phyloP scores from a whole-genome alignment of 2,888 invertebrate species.

The Metalampra italica region DNA sequence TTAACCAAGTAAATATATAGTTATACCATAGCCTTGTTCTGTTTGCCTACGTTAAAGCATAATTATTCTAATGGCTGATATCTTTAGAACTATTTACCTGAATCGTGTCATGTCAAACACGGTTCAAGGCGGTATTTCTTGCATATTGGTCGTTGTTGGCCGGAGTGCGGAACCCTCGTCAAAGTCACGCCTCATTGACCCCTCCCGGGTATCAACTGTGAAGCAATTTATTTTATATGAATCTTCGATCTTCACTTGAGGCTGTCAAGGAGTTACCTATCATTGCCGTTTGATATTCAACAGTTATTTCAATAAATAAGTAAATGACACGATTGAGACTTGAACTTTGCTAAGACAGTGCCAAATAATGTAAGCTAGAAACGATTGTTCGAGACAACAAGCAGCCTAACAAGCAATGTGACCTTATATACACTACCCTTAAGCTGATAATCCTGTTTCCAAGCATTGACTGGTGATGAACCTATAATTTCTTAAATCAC shows the following conservation, averaged over 20 bases:
- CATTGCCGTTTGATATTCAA: slow-evolving; percentile 26
- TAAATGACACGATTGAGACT: not conserved
- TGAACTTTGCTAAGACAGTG: too few species aligned
- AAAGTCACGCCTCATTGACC: slow-evolving; percentile 74
- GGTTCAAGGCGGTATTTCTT: slow-evolving; percentile 52
- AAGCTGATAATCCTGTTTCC: too few species aligned
- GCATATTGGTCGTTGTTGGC: slow-evolving; percentile 55
- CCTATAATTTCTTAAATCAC: too few species aligned
- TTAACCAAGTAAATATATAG: too few species aligned
- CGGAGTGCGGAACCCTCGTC: slow-evolving; percentile 58
- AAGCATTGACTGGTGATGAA: too few species aligned
- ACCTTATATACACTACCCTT: too few species aligned
- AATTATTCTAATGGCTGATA: slow-evolving; percentile 8
- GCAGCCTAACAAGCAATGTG: too few species aligned
- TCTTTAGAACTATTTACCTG: slow-evolving; percentile 42
- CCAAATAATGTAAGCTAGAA: too few species aligned
- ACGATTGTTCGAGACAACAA: too few species aligned
- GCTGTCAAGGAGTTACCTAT: slow-evolving; percentile 58
- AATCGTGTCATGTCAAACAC: slow-evolving; percentile 61
- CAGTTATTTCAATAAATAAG: not conserved
- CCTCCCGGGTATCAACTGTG: slow-evolving; percentile 62
- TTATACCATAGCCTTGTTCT: too few species aligned
- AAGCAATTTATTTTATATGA: slow-evolving; percentile 75
- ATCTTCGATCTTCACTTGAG: slow-evolving; percentile 58
- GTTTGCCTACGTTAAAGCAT: not conserved